Base-by-base conservation (phyloP, 2,797 vertebrate species). In the Malacoctenus gilli region DNA sequence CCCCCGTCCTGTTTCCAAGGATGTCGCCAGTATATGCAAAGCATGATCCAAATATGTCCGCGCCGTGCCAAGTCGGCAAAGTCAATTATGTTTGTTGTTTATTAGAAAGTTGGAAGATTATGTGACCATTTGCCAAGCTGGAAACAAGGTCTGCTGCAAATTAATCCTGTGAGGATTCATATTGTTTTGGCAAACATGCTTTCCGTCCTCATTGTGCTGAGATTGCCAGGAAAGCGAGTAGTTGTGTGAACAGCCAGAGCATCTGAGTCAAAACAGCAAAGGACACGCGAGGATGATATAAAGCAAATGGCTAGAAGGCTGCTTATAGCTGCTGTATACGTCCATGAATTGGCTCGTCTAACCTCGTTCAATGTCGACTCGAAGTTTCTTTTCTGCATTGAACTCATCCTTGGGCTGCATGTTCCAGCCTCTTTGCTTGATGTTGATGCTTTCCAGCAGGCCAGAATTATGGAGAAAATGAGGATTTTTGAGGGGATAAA, bases 81-180 rank as follows among this genome's bases (percentile, higher is more conserved):
- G 74, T 77, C 70, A 77, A 80, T 78, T 82, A 85, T 62, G 76
- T 83, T 54, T 78, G 83, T 80, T 83, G 75, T 85, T 82, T 80
- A 73, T 77, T 77, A 83, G 69, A 62, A 84, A 83, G 61, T 80
- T 74, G 52, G 65, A 66, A 72, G 56, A 79, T 68, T 73, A 51
- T 63, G 47, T 46, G 68, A 84, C 57, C 28, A n/a, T 82, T 82
- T 68, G 77, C 83, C 77, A 82, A 85, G 65, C 65, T 44, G 25
- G 49, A 80, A 69, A 79, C 66, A 78, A 62, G 72, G 78, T 85
- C 72, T 72, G 70, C 74, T 64, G 70, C 79, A 85, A 88, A 89
- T 87, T 53, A 87, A 86, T 88, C 79, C 73, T 61, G 23, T 13
- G 73, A 79, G 81, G 54, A 67, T 75, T 80, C 57, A 51, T 66